Conservation (phyloP, 2,888 invertebrate genomes). For the Parnassius smintheus region DNA sequence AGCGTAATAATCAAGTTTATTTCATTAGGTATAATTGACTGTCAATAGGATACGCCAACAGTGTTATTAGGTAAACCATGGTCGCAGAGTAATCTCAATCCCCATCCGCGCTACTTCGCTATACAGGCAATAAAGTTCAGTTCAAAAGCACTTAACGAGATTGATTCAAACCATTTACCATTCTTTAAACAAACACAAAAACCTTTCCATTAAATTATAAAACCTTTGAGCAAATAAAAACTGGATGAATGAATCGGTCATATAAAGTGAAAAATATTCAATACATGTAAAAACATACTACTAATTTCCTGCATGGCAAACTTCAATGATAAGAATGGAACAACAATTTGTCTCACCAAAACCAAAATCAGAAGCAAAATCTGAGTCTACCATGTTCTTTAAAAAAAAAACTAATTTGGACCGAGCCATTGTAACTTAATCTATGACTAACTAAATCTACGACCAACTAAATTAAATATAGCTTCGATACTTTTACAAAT, state of each 20-base stretch:
- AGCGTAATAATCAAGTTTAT: not conserved
- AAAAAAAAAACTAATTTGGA: no score
- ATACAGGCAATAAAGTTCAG: conserved; percentile 77
- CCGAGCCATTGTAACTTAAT: no score
- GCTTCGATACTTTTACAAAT: no score
- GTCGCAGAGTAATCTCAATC: conserved; percentile 46
- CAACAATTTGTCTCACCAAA: no score
- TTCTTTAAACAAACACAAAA: conserved; percentile 78
- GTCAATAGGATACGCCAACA: conserved; percentile 30
- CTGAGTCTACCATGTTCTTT: no score
- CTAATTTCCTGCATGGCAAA: no score
- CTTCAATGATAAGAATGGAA: no score
- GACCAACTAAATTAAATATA: no score
- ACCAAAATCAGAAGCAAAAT: no score
- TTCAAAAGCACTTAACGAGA: conserved; percentile 79
- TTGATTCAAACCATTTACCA: conserved; percentile 80
- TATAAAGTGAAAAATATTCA: conserved; percentile 15
- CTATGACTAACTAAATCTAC: no score
- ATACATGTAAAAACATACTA: conserved; percentile 1
- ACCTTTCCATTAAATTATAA: conserved; percentile 79
- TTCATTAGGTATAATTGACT: conserved; percentile 43
- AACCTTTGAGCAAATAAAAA: conserved; percentile 65
- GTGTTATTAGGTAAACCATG: conserved; percentile 30
- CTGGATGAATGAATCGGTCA: conserved; percentile 26
- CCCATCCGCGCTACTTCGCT: conserved; percentile 61